Evolutionary conservation across 2,888 invertebrate genomes (phyloP).

Genomic region (Calameuta idolon): DNA sequence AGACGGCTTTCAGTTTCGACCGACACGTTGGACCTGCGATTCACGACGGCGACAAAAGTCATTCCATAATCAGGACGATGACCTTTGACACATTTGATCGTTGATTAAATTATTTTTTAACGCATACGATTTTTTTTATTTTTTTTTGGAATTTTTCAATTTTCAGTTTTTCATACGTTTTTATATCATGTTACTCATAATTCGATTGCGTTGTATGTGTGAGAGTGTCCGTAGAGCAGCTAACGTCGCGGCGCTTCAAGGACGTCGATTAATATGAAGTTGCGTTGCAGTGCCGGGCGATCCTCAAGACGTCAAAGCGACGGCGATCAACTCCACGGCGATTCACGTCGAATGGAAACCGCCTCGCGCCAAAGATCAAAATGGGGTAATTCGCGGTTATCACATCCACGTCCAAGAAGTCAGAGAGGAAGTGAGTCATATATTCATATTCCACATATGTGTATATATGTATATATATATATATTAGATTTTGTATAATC

Average conservation of each 20-base stretch:
- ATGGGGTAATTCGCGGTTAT: slow-evolving; percentile 96
- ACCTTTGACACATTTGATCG: not conserved
- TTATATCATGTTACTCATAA: not conserved
- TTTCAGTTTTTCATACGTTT: slow-evolving; percentile 12
- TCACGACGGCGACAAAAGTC: not conserved
- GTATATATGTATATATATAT: not conserved
- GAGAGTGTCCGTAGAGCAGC: slow-evolving; percentile 56
- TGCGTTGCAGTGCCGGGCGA: slow-evolving; percentile 93
- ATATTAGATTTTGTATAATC: not conserved
- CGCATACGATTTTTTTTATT: not conserved
- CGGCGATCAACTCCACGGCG: slow-evolving; percentile 94
- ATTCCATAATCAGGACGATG: not conserved
- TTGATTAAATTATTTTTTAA: not conserved
- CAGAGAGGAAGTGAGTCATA: slow-evolving; percentile 78
- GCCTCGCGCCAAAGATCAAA: slow-evolving; percentile 89
- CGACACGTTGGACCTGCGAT: not conserved
- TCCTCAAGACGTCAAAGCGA: slow-evolving; percentile 92
- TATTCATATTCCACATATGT: not conserved
- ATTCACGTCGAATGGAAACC: slow-evolving; percentile 96
- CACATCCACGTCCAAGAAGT: slow-evolving; percentile 96
- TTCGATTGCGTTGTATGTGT: slow-evolving; percentile 60
- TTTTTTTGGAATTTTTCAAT: not conserved
- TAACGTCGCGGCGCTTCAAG: slow-evolving; percentile 23
- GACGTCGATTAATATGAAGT: slow-evolving; percentile 47
- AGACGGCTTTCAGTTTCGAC: not conserved